Conservation (phyloP, 2,113 vertebrate species). For the Lepus europaeus region DNA sequence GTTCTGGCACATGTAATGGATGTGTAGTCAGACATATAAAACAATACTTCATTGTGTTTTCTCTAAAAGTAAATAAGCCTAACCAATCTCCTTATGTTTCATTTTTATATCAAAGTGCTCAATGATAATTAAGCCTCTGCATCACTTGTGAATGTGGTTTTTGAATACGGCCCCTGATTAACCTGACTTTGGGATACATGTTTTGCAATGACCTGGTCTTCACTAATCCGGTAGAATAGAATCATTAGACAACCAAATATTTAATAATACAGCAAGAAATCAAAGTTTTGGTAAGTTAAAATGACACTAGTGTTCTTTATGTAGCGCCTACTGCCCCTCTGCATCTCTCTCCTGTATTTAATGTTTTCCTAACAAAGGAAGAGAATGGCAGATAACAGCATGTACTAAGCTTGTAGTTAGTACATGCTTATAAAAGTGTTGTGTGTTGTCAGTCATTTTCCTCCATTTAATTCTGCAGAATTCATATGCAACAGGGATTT, state of each 20-base stretch:
- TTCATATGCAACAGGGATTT: background rate
- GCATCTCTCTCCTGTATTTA: background rate
- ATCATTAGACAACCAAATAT: background rate
- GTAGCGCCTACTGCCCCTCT: background rate
- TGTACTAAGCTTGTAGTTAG: background rate
- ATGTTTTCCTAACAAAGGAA: background rate
- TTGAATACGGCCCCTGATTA: background rate
- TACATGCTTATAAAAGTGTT: background rate
- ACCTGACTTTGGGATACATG: conserved; percentile 29
- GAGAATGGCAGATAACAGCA: background rate
- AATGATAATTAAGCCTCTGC: background rate
- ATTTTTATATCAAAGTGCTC: conserved; percentile 3
- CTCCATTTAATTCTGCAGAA: background rate
- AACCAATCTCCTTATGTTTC: background rate
- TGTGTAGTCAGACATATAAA: background rate
- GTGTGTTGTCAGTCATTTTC: background rate
- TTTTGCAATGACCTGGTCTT: background rate
- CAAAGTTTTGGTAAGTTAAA: background rate
- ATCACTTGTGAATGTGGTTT: background rate
- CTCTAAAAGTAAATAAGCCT: background rate
- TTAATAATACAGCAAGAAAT: background rate
- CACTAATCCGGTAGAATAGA: background rate
- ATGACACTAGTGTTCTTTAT: background rate
- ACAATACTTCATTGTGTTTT: background rate
- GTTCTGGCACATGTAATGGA: background rate